Evolutionary conservation across 2,888 invertebrate genomes (phyloP), one percentile per base, ranked within the genome.

Genomic region (Anorthoa munda): DNA sequence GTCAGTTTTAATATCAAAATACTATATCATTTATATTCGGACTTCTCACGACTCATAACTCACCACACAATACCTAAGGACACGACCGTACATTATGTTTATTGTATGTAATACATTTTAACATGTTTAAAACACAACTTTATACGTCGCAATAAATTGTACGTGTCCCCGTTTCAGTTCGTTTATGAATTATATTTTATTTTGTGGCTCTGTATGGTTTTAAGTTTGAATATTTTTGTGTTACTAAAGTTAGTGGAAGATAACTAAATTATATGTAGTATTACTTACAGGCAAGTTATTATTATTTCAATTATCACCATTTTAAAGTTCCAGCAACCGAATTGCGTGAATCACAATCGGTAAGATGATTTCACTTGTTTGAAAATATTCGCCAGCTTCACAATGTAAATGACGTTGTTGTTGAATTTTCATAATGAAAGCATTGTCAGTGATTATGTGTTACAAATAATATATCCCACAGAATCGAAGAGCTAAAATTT

Each of bases 91-190:
- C 15, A 50, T 75, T 50, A 60, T 18, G 60, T 72, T 45, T 53
- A 75, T 45, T 79, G 26, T 60, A 26, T 50, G 60, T 55, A 59
- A 45, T 75, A 48, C 73, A 79, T 72, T 79, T 45, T 21, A 50
- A 79, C 72, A 75, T 60, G 72, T 79, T 75, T 55, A 60, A 78
- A 75, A 60, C 21, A 53, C 79, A 79, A 72, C 26, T 60, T 72
- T 39, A 26, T 39, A 17, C 0, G 51, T 53, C 39, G 72, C 15
- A 21, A 79, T 75, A 79, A 72, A 75, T 75, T 79, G 1, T 55
- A 79, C 5, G 39, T 26, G 73, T 60, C 48, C 72, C 26, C 73
- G 17, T 53, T 72, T 60, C 21, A 72, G 48, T 18, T 79, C 11
- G 4, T 45, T 72, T 72, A 55, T 60, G 39, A 79, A 55, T 70